These are phyloP conservation scores for Elephas maximus DNA, from an alignment of 2,113 vertebrate genomes.

Conservation along the genomic window DNA sequence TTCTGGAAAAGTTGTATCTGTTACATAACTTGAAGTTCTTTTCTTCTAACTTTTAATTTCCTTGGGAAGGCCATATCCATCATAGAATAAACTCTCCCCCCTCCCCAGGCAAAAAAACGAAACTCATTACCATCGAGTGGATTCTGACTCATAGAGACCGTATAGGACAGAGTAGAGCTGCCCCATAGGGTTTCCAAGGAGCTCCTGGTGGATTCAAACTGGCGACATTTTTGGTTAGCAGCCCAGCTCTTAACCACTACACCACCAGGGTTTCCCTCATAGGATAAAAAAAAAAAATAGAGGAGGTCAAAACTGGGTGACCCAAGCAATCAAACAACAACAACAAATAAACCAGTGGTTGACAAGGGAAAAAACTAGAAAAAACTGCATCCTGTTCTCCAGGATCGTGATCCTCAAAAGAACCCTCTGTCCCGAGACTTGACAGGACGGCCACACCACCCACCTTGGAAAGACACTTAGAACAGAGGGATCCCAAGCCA, in stretches of 20 bases:
- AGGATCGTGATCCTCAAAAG: neutral
- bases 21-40: neutral
- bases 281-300: neutral
- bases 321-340: neutral
- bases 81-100: too few relatives aligned
- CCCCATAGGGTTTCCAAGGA: too few relatives aligned
- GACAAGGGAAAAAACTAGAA: neutral
- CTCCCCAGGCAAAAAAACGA: too few relatives aligned
- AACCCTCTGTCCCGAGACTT: neutral
- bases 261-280: too few relatives aligned
- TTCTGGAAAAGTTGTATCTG: neutral
- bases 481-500: neutral
- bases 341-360: neutral
- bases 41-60: neutral
- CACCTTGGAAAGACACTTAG: neutral
- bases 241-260: too few relatives aligned
- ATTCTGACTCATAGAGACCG: too few relatives aligned
- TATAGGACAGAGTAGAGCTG: too few relatives aligned
- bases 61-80: neutral
- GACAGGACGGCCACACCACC: neutral
- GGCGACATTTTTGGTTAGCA: too few relatives aligned
- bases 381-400: neutral
- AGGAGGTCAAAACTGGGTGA: neutral
- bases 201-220: too few relatives aligned
- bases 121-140: too few relatives aligned